Percentiles rank a stretch among this genome's conserved stretches.
Conservation (phyloP, 2,113 vertebrate genomes). For the human (Homo sapiens) region DNA sequence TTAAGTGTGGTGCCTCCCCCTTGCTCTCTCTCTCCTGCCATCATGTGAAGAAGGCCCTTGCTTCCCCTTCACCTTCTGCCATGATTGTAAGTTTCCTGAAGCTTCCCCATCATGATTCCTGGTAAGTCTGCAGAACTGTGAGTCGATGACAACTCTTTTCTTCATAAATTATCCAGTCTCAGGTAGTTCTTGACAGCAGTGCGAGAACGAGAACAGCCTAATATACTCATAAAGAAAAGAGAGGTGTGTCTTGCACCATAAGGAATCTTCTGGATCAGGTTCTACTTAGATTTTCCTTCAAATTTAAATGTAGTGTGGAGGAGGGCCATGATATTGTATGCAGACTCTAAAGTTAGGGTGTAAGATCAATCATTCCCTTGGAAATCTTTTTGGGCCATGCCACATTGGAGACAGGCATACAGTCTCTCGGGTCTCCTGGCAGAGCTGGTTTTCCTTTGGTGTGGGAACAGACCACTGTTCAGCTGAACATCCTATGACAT, state of each 20-base stretch:
- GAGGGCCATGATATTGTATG: neutral
- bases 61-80: too few relatives aligned
- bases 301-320: neutral
- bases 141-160: too few relatives aligned
- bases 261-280: neutral
- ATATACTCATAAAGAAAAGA: neutral
- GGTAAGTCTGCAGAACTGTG: too few relatives aligned
- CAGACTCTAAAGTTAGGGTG: neutral
- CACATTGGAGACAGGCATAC: neutral
- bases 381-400: neutral
- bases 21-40: too few relatives aligned
- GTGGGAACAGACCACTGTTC: neutral
- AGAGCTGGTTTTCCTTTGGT: neutral
- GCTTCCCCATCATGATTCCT: too few relatives aligned
- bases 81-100: too few relatives aligned
- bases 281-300: neutral
- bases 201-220: too few relatives aligned
- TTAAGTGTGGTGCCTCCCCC: too few relatives aligned
- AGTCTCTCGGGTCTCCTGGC: neutral
- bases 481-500: neutral
- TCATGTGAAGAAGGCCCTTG: too few relatives aligned
- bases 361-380: too few relatives aligned
- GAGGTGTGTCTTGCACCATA: neutral
- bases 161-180: too few relatives aligned
- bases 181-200: too few relatives aligned